Percentiles rank a stretch among this genome's conserved stretches.
Evolutionary conservation across 2,888 invertebrate genomes (phyloP).

Genomic region (Torymus aiolomorphi): DNA sequence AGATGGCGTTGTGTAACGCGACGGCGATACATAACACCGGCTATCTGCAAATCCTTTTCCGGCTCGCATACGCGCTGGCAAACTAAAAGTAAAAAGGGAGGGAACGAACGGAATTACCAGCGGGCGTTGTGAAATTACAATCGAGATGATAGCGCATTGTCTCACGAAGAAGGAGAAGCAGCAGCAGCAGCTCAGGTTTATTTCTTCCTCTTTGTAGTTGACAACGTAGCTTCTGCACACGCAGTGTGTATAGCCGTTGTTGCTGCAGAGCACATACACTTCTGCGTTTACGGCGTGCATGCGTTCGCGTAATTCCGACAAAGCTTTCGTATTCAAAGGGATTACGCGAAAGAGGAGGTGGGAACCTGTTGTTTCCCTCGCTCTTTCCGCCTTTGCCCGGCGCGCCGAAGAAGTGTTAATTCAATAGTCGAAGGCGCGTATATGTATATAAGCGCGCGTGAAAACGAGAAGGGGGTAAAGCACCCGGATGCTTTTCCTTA

Average conservation of each 20-base stretch:
- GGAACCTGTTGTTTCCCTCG: neutral
- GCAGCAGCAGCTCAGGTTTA: constrained; percentile 17
- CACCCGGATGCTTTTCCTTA: too few species aligned
- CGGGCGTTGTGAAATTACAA: constrained; percentile 40
- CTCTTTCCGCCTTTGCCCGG: neutral
- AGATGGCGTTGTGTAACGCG: neutral
- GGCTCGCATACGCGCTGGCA: neutral
- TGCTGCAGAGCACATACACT: too few species aligned
- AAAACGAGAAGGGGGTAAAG: too few species aligned
- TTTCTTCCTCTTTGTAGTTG: constrained; percentile 35
- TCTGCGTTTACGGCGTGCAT: too few species aligned
- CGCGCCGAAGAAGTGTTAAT: constrained; percentile 17
- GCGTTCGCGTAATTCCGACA: constrained; percentile 29
- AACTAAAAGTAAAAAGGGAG: neutral
- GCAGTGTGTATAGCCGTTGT: too few species aligned
- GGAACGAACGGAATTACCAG: constrained; percentile 20
- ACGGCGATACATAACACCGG: constrained; percentile 23
- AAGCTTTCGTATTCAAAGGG: constrained; percentile 43
- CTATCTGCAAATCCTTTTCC: constrained; percentile 33
- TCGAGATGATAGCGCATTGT: constrained; percentile 42
- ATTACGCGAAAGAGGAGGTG: neutral
- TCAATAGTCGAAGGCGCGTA: constrained; percentile 26
- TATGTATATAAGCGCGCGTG: too few species aligned
- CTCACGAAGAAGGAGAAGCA: neutral
- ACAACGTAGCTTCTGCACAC: constrained; percentile 11